Evolutionary conservation across 2,888 invertebrate genomes (phyloP).

Genomic region (Hoplodrina blanda): DNA sequence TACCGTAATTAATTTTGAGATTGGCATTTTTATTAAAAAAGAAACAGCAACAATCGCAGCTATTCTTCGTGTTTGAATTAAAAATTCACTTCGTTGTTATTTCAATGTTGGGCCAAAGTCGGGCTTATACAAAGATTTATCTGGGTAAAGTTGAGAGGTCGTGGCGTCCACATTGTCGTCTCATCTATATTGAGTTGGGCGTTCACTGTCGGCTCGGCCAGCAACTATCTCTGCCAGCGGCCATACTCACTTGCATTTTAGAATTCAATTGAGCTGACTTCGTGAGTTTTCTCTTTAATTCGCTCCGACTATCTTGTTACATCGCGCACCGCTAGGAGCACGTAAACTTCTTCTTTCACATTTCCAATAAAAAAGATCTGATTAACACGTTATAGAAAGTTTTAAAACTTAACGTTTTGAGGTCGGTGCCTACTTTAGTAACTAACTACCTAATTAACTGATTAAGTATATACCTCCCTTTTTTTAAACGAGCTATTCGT

Average conservation of each 20-base stretch:
- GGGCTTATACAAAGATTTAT: constrained; percentile 41
- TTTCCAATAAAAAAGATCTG: constrained; percentile 42
- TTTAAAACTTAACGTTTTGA: background rate
- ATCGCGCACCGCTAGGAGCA: constrained; percentile 30
- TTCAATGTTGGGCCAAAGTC: constrained; percentile 19
- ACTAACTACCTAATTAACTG: constrained; percentile 3
- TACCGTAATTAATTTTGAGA: background rate
- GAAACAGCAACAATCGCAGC: background rate
- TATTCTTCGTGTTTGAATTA: constrained; percentile 10
- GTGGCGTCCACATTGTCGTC: constrained; percentile 37
- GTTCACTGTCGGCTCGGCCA: constrained; percentile 21
- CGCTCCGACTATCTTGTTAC: constrained; percentile 41
- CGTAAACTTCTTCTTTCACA: constrained; percentile 35
- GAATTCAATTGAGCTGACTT: constrained; percentile 56
- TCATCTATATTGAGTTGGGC: constrained; percentile 52
- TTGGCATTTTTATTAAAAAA: background rate
- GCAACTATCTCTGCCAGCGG: constrained; percentile 29
- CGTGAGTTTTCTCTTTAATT: constrained; percentile 56
- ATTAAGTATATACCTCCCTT: background rate
- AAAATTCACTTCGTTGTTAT: constrained; percentile 24
- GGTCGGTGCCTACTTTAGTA: background rate
- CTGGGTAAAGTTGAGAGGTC: constrained; percentile 39
- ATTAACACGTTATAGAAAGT: background rate
- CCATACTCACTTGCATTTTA: constrained; percentile 49
- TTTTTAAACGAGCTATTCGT: background rate